These are phyloP conservation scores for Carapus acus DNA, from an alignment of 2,797 vertebrate species.

Conservation along the genomic window DNA sequence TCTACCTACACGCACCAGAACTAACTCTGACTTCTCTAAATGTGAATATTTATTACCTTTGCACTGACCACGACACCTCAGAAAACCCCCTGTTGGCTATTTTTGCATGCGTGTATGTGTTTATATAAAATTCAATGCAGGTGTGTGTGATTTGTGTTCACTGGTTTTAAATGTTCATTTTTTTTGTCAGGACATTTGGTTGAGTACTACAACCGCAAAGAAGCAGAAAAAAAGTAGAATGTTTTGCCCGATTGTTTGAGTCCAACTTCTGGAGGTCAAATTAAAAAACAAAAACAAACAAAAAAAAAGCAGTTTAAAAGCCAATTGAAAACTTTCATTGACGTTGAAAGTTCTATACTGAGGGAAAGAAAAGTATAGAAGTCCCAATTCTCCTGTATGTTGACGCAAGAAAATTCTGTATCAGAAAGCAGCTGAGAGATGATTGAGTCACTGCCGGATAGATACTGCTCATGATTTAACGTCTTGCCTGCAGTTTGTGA, in stretches of 20 bases:
- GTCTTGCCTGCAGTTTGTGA: conserved; percentile 33
- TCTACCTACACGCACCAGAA: conserved; percentile 36
- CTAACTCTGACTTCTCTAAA: conserved; percentile 68
- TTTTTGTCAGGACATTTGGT: conserved; percentile 59
- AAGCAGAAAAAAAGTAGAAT: conserved; percentile 68
- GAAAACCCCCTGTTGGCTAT: conserved; percentile 66
- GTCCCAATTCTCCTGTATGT: conserved; percentile 60
- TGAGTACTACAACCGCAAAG: conserved; percentile 55
- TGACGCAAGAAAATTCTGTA: conserved; percentile 59
- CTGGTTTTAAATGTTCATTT: conserved; percentile 65
- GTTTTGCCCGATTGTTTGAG: conserved; percentile 59
- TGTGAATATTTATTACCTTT: conserved; percentile 74
- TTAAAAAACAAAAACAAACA: conserved; percentile 38
- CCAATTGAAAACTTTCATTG: too few relatives aligned
- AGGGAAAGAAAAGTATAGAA: too few relatives aligned
- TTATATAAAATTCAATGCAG: conserved; percentile 10
- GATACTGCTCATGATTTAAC: conserved; percentile 20
- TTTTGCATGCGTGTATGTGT: conserved; percentile 22
- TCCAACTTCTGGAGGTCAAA: conserved; percentile 48
- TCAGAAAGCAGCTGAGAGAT: conserved; percentile 44
- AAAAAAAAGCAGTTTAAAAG: conserved; percentile 65
- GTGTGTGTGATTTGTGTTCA: conserved; percentile 38
- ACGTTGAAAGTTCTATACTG: too few relatives aligned
- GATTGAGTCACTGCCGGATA: conserved; percentile 64
- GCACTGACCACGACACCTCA: conserved; percentile 65